A percentile compares a stretch with the other conserved stretches of the same genome.
These are phyloP conservation scores for Tanytarsus gracilentus DNA, from an alignment of 2,888 invertebrate genomes.

Conservation along the genomic window DNA sequence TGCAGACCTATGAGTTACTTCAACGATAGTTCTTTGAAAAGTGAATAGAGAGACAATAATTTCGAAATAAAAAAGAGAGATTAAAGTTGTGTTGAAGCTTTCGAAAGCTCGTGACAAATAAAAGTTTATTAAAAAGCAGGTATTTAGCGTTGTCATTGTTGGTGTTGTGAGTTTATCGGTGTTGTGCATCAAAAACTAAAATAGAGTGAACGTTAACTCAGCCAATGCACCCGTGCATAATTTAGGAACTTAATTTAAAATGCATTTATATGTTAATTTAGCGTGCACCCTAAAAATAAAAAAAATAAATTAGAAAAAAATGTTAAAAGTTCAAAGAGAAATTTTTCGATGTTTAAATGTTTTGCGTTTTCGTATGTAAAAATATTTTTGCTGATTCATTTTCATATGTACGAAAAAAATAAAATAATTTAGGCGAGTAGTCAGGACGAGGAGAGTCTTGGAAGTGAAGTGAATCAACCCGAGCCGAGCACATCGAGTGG, in stretches of 20 bases:
- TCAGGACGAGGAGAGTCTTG: slow-evolving; percentile 25
- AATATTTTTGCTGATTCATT: neutral
- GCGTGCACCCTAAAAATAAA: no score
- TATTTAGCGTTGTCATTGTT: slow-evolving; percentile 11
- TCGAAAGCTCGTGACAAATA: no score
- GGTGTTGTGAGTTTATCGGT: slow-evolving; percentile 20
- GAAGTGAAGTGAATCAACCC: slow-evolving; percentile 12
- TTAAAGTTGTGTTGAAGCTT: no score
- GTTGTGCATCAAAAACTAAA: neutral
- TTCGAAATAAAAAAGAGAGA: neutral
- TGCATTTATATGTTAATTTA: no score
- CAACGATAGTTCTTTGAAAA: neutral
- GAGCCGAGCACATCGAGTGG: neutral
- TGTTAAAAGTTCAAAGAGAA: neutral
- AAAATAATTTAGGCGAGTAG: slow-evolving; percentile 25
- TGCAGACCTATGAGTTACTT: neutral
- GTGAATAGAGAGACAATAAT: neutral
- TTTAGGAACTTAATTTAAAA: no score
- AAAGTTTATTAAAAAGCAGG: slow-evolving; percentile 2
- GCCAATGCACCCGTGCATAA: no score
- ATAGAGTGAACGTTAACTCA: no score
- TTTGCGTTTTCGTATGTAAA: neutral
- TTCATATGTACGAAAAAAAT: neutral
- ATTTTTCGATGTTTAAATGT: neutral
- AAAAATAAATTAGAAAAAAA: neutral